These are phyloP conservation scores for Apoderus coryli DNA, from an alignment of 2,888 invertebrate species.

Conservation along the genomic window DNA sequence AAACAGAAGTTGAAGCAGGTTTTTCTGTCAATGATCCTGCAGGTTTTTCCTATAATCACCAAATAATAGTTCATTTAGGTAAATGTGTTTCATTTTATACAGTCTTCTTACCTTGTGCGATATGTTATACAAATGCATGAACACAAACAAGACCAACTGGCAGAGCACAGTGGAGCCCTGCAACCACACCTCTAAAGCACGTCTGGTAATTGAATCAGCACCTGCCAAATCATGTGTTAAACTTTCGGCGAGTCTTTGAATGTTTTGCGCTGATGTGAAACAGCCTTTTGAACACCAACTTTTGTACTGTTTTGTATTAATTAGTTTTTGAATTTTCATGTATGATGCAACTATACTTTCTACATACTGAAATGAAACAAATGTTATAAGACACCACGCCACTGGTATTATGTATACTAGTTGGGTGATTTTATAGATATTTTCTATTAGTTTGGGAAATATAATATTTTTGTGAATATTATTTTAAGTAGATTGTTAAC, in stretches of 20 bases:
- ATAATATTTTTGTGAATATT: too few relatives aligned
- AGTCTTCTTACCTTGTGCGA: constrained; percentile 38
- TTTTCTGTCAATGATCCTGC: constrained; percentile 8
- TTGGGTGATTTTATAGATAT: too few relatives aligned
- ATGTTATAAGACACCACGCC: too few relatives aligned
- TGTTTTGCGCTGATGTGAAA: constrained; percentile 39
- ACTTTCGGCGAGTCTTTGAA: constrained; percentile 42
- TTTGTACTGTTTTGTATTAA: constrained; percentile 37
- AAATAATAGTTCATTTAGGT: too few relatives aligned
- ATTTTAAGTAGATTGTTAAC: too few relatives aligned
- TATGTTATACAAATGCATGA: constrained; percentile 38
- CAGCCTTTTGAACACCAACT: constrained; percentile 47
- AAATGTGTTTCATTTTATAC: too few relatives aligned
- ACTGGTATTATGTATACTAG: too few relatives aligned
- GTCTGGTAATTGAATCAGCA: constrained; percentile 29
- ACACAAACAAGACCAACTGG: constrained; percentile 36
- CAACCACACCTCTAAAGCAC: constrained; percentile 36
- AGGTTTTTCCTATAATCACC: constrained; percentile 15
- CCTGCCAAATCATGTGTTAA: constrained; percentile 37
- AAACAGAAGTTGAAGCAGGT: too few relatives aligned
- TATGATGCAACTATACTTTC: constrained; percentile 64
- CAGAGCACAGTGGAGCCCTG: constrained; percentile 34
- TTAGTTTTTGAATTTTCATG: constrained; percentile 49
- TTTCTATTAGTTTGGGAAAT: too few relatives aligned
- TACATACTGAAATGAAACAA: constrained; percentile 51